Evolutionary conservation across 2,113 vertebrate species (phyloP).

Genomic region (Puntigrus tetrazona): DNA sequence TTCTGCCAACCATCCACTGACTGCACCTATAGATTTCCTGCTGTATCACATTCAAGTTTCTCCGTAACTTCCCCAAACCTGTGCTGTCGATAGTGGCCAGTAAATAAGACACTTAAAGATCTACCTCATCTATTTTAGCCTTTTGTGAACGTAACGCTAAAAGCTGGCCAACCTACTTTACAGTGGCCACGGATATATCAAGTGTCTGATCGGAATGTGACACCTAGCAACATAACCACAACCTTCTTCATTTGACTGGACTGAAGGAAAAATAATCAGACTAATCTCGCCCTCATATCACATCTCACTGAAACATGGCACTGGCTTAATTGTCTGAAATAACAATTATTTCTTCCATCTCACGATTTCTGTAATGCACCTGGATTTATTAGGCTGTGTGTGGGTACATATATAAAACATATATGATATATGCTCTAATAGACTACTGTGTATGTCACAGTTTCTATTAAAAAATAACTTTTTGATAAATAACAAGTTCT

Average conservation of each 20-base stretch:
- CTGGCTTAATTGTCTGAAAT: background rate
- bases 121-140: background rate
- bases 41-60: background rate
- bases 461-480: no score
- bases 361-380: no score
- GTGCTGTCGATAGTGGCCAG: background rate
- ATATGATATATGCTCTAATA: background rate
- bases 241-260: background rate
- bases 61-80: background rate
- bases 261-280: background rate
- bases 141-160: background rate
- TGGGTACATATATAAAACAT: background rate
- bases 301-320: background rate
- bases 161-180: conserved; percentile 2
- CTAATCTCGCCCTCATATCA: background rate
- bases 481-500: no score
- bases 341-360: background rate
- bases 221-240: background rate
- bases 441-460: no score
- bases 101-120: background rate
- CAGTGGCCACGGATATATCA: background rate
- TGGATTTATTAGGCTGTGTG: background rate
- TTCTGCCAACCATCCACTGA: conserved; percentile 17
- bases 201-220: background rate
- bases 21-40: conserved; percentile 15